Conservation (phyloP, 2,888 invertebrate genomes). For the Prosapia bicincta region DNA sequence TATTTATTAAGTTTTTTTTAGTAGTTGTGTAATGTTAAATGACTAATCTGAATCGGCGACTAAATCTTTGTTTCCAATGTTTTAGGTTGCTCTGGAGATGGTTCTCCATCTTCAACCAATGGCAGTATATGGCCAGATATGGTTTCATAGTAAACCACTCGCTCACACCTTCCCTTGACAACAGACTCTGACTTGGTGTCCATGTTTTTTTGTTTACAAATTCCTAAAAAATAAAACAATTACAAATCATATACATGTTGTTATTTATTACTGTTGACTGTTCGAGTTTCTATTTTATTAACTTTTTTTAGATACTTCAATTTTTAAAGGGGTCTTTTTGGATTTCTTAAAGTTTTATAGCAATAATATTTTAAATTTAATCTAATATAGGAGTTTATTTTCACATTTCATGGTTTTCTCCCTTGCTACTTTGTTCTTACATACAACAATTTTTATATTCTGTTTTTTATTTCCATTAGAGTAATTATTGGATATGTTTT, state of each 20-base stretch:
- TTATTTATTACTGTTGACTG: constrained; percentile 9
- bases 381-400: no score
- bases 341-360: no score
- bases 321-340: no score
- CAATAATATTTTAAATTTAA: no score
- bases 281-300: no score
- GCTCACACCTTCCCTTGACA: neutral
- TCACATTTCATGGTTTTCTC: no score
- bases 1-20: neutral
- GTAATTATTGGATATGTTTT: no score
- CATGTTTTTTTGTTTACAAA: neutral
- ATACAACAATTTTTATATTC: no score
- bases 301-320: no score
- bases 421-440: no score
- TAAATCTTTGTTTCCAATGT: neutral
- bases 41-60: neutral
- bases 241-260: neutral
- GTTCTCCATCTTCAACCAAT: constrained; percentile 24
- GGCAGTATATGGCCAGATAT: constrained; percentile 28
- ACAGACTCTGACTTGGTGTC: neutral
- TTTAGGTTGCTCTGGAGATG: constrained; percentile 24
- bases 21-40: no score
- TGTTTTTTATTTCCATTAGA: no score
- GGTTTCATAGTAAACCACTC: constrained; percentile 24
- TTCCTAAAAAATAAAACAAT: neutral